phyloP scores from a whole-genome alignment of 2,113 vertebrate genomes.

The Neogobius melanostomus region DNA sequence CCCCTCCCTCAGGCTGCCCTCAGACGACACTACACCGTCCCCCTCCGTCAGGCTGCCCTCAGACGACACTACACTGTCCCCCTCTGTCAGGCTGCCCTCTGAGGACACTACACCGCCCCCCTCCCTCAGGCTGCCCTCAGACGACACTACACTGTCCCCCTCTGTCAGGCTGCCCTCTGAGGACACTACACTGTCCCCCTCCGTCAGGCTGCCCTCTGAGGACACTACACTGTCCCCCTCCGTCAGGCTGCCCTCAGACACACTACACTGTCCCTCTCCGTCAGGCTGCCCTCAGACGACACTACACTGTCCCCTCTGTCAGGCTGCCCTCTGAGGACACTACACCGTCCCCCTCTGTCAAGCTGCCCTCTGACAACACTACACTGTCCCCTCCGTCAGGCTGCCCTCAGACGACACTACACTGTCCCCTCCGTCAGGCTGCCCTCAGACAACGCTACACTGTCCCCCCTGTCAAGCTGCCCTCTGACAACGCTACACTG shows the following conservation, averaged over 20 bases:
- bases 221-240: neutral
- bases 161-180: neutral
- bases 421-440: no score
- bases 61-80: neutral
- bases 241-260: neutral
- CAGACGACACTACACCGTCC: neutral
- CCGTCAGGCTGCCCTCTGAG: neutral
- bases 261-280: neutral
- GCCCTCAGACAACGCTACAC: no score
- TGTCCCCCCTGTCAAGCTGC: no score
- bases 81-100: neutral
- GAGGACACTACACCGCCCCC: neutral
- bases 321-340: no score
- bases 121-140: neutral
- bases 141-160: neutral
- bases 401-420: no score
- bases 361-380: no score
- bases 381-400: no score
- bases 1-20: neutral
- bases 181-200: neutral
- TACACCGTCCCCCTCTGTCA: no score
- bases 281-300: neutral
- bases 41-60: neutral
- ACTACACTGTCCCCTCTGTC: no score
- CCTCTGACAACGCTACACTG: no score